These are phyloP conservation scores for Tokudaia tokunoshimensis DNA, from an alignment of 2,797 vertebrate species.

Conservation along the genomic window DNA sequence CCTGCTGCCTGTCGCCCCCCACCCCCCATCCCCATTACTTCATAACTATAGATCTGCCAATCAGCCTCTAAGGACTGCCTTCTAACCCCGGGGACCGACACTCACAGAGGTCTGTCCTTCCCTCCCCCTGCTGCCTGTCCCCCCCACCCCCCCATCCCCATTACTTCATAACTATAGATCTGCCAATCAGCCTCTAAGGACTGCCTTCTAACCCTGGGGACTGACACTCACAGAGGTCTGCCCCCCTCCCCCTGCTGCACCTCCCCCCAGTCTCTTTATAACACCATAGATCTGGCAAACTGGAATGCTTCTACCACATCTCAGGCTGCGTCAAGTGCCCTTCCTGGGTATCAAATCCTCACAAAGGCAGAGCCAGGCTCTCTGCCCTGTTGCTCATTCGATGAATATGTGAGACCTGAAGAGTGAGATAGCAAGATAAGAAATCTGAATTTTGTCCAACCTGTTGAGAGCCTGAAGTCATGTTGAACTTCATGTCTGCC, in stretches of 20 bases:
- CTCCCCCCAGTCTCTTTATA: neutral
- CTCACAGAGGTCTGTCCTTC: neutral
- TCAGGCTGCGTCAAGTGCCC: neutral
- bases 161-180: too few species aligned
- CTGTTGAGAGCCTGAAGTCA: neutral
- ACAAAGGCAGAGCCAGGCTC: neutral
- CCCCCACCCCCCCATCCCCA: neutral
- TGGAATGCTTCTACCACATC: neutral
- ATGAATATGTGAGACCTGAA: neutral
- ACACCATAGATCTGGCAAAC: neutral
- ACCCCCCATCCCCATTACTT: neutral
- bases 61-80: neutral
- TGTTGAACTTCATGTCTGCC: neutral
- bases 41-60: too few species aligned
- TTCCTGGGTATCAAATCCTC: neutral
- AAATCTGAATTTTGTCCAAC: constrained; percentile 35
- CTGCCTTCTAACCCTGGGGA: neutral
- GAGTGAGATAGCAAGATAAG: neutral
- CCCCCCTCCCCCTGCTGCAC: neutral
- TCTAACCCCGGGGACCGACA: neutral
- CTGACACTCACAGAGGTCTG: neutral
- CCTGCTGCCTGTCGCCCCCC: neutral
- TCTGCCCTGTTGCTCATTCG: neutral
- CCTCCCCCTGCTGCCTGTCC: neutral
- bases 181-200: neutral